These are phyloP conservation scores for Tetragonula clypearis DNA, from an alignment of 1,140 invertebrate genomes.

Conservation along the genomic window DNA sequence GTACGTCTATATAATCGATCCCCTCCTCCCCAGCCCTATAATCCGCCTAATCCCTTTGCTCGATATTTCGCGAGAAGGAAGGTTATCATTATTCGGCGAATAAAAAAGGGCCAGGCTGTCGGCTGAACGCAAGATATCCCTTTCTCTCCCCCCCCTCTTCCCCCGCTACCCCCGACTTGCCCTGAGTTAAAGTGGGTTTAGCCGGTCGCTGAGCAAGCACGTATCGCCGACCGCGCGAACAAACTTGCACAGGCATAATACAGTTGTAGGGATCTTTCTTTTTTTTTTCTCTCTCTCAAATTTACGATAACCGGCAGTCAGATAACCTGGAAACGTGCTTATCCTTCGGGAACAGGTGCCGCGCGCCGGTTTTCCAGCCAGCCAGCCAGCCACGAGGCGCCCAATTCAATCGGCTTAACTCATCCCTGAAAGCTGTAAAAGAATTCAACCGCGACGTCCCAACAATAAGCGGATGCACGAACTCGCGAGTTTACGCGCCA, in stretches of 20 bases:
- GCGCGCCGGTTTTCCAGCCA: background rate
- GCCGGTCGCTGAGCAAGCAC: background rate
- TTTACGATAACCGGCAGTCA: constrained; percentile 28
- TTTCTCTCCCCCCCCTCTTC: background rate
- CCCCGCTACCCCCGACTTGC: no score
- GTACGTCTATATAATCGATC: background rate
- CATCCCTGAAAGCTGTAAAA: background rate
- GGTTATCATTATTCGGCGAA: background rate
- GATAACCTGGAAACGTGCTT: constrained; percentile 42
- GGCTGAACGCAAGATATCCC: background rate
- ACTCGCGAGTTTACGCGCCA: background rate
- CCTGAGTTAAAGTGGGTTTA: background rate
- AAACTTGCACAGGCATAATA: constrained; percentile 31
- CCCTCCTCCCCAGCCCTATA: background rate
- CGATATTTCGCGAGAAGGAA: background rate
- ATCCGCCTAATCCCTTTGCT: background rate
- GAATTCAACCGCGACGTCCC: background rate
- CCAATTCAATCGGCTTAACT: constrained; percentile 24
- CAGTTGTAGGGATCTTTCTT: constrained; percentile 8
- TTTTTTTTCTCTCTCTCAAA: background rate
- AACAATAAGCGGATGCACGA: background rate
- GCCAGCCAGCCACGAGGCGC: background rate
- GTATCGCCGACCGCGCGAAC: background rate
- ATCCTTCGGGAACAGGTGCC: constrained; percentile 13
- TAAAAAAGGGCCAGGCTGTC: background rate